Evolutionary conservation across 2,113 vertebrate species (phyloP).

Genomic region (Verasper variegatus): DNA sequence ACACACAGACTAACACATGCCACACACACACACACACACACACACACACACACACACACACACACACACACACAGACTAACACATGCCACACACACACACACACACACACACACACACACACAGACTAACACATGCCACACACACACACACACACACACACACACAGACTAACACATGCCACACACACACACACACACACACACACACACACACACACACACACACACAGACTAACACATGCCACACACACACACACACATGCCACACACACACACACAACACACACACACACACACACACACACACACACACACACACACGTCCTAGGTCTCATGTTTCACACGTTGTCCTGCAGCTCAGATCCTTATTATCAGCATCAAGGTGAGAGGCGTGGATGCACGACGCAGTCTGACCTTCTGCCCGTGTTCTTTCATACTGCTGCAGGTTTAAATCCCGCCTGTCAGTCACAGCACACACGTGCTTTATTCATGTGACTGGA

Average conservation of each 20-base stretch:
- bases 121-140: no score
- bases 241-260: no score
- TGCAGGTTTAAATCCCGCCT: background rate
- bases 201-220: no score
- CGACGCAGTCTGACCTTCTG: constrained; percentile 17
- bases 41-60: background rate
- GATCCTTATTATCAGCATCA: background rate
- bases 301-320: background rate
- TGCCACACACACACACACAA: no score
- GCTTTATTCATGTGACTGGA: constrained; percentile 20
- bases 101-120: background rate
- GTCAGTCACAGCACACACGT: background rate
- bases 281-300: no score
- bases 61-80: no score
- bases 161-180: no score
- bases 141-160: no score
- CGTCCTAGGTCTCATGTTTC: background rate
- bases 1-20: background rate
- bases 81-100: no score
- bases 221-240: no score
- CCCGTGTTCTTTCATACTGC: background rate
- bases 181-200: no score
- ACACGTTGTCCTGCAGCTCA: background rate
- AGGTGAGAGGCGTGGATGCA: background rate
- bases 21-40: no score